These are phyloP conservation scores for Okamejei kenojei DNA, from an alignment of 2,797 vertebrate species.

Conservation along the genomic window DNA sequence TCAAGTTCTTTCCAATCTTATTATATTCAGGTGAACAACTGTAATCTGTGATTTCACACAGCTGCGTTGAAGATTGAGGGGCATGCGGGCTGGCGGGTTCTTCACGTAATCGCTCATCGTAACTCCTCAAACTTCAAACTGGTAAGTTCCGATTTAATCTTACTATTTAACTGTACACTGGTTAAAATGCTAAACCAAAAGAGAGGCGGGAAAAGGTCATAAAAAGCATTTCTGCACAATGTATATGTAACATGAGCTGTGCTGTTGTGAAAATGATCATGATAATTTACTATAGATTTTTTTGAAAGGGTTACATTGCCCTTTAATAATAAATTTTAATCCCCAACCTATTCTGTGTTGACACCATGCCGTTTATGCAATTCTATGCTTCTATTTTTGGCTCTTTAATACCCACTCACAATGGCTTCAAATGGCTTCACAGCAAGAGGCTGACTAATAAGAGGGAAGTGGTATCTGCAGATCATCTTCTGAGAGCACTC, in stretches of 20 bases:
- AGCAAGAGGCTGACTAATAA: constrained; percentile 28
- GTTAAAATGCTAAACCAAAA: background rate
- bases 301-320: constrained; percentile 20
- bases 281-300: constrained; percentile 11
- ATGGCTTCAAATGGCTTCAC: constrained; percentile 28
- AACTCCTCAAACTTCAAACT: no score
- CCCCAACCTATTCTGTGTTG: constrained; percentile 30
- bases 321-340: constrained; percentile 20
- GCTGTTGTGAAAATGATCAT: background rate
- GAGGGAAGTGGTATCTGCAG: background rate
- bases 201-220: background rate
- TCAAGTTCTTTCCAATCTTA: no score
- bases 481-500: constrained; percentile 24
- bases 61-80: no score
- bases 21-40: no score
- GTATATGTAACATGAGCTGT: background rate
- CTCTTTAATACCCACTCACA: constrained; percentile 34
- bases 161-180: background rate
- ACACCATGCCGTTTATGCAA: constrained; percentile 27
- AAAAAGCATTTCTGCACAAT: background rate
- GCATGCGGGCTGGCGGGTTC: no score
- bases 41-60: no score
- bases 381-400: constrained; percentile 26
- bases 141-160: no score
- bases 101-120: no score